Percentiles rank a stretch among this genome's conserved stretches.
These are phyloP conservation scores for Nerophis lumbriciformis DNA, from an alignment of 2,113 vertebrate species.

Conservation along the genomic window DNA sequence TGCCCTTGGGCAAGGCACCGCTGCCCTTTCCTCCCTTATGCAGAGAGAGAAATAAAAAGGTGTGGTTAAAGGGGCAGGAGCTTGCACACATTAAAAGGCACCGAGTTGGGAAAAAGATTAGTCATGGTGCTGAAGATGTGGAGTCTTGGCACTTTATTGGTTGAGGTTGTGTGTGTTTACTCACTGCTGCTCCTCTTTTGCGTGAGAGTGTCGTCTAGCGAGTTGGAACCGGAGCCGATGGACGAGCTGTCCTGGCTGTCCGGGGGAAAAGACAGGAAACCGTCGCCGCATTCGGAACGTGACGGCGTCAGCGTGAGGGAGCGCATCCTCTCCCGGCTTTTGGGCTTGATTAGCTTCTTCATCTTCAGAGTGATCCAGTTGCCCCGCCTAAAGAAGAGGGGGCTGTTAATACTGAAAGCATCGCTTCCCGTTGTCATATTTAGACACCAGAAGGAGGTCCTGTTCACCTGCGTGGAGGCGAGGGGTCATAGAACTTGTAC, in stretches of 20 bases:
- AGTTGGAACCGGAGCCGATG: conserved; percentile 89
- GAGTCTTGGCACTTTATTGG: neutral
- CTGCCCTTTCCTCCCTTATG: conserved; percentile 72
- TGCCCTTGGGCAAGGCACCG: conserved; percentile 66
- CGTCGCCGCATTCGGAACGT: conserved; percentile 86
- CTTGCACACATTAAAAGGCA: neutral
- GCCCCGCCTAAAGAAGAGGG: conserved; percentile 70
- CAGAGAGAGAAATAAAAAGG: conserved; percentile 48
- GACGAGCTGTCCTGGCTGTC: conserved; percentile 98
- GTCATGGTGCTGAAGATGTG: neutral
- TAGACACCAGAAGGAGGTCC: neutral
- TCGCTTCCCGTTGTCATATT: neutral
- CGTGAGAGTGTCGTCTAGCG: conserved; percentile 86
- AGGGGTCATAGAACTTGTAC: conserved; percentile 97
- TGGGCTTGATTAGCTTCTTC: conserved; percentile 96
- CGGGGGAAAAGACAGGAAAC: conserved; percentile 82
- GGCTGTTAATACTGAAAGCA: no score
- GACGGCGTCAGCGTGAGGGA: conserved; percentile 85
- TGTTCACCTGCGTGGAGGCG: conserved; percentile 89
- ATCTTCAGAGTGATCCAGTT: conserved; percentile 99
- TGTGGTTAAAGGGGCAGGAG: conserved; percentile 51
- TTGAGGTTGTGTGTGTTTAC: conserved; percentile 51
- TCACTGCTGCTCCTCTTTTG: conserved; percentile 94
- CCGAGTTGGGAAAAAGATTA: neutral
- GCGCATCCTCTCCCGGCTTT: conserved; percentile 88